phyloP scores from a whole-genome alignment of 2,888 invertebrate genomes.

The Conus canariensis region DNA sequence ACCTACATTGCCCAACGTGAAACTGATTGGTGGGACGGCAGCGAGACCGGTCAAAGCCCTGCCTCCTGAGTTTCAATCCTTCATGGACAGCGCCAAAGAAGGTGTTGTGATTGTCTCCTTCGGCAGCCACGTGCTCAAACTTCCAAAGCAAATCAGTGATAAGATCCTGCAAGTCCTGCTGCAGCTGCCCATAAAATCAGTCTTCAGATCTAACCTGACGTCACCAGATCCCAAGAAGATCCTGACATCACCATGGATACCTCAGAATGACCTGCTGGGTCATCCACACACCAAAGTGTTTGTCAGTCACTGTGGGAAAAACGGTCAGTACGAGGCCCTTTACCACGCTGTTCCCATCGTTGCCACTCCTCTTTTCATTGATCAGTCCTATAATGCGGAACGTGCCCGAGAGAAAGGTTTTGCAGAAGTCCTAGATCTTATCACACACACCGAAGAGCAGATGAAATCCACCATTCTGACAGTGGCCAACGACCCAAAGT shows the following conservation, averaged over 20 bases:
- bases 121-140: not conserved
- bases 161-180: constrained; percentile 37
- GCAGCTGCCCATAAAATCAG: constrained; percentile 44
- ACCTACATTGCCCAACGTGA: constrained; percentile 38
- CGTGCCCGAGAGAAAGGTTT: constrained; percentile 44
- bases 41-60: constrained; percentile 50
- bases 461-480: constrained; percentile 19
- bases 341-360: constrained; percentile 16
- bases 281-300: constrained; percentile 50
- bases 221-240: constrained; percentile 49
- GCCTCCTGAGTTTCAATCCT: constrained; percentile 50
- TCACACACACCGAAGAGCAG: not conserved
- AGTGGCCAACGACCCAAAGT: constrained; percentile 24
- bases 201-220: constrained; percentile 46
- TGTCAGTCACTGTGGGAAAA: constrained; percentile 61
- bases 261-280: constrained; percentile 61
- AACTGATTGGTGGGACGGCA: constrained; percentile 47
- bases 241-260: constrained; percentile 55
- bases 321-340: constrained; percentile 19
- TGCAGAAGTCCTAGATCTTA: constrained; percentile 27
- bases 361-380: constrained; percentile 54
- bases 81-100: constrained; percentile 49
- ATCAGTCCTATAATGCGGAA: constrained; percentile 52
- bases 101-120: constrained; percentile 49
- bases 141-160: constrained; percentile 27